These are phyloP conservation scores for Osmerus eperlanus DNA, from an alignment of 2,113 vertebrate genomes.

Conservation along the genomic window DNA sequence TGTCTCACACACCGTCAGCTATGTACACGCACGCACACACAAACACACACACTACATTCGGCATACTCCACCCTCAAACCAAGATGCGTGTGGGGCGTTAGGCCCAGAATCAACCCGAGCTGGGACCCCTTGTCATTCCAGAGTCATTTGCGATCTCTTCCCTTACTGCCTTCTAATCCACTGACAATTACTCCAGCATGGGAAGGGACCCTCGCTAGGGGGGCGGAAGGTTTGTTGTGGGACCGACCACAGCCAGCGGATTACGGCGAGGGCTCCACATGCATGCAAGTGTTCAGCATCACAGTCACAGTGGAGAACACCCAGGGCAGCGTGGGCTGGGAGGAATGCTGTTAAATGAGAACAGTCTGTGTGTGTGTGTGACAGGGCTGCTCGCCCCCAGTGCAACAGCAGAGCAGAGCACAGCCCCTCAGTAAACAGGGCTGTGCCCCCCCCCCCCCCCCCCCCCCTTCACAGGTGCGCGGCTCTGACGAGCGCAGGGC, in stretches of 20 bases:
- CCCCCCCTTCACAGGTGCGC: too few relatives aligned
- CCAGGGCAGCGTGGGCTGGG: slow-evolving; percentile 1
- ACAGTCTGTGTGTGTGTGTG: slow-evolving; percentile 11
- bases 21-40: background rate
- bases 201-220: background rate
- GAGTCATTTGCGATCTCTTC: background rate
- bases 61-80: background rate
- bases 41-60: background rate
- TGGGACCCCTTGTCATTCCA: background rate
- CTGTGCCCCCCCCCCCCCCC: too few relatives aligned
- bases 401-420: too few relatives aligned
- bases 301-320: slow-evolving; percentile 11
- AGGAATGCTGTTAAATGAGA: slow-evolving; percentile 21
- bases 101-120: background rate
- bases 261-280: background rate
- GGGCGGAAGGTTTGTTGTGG: background rate
- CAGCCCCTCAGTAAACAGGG: too few relatives aligned
- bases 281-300: slow-evolving; percentile 17
- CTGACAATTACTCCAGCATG: background rate
- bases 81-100: background rate
- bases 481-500: too few relatives aligned
- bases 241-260: background rate
- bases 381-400: too few relatives aligned
- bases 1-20: background rate
- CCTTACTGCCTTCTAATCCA: background rate